Percentiles rank a stretch among this genome's conserved stretches.
Evolutionary conservation across 1,140 invertebrate genomes (phyloP).

Genomic region (Microplitis demolitor): DNA sequence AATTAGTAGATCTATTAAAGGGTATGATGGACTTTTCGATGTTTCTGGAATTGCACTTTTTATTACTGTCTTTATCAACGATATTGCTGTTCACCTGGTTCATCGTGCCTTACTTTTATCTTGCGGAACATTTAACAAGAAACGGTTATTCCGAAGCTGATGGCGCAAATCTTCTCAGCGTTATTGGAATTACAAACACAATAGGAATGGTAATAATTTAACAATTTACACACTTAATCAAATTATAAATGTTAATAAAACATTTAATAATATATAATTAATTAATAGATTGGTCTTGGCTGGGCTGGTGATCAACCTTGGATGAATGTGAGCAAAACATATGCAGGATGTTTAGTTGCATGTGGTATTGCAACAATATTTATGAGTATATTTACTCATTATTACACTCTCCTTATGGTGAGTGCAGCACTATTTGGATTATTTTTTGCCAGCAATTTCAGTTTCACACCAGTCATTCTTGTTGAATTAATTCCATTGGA

Average conservation of each 20-base stretch:
- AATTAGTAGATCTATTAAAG: conserved; percentile 71
- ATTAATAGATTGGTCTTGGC: conserved; percentile 76
- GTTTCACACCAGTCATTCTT: conserved; percentile 85
- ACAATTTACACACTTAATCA: conserved; percentile 35
- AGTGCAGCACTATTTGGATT: conserved; percentile 76
- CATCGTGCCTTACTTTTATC: conserved; percentile 88
- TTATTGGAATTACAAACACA: conserved; percentile 86
- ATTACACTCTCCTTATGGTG: conserved; percentile 65
- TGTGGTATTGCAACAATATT: conserved; percentile 75
- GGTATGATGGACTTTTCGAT: conserved; percentile 81
- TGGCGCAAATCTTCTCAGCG: conserved; percentile 76
- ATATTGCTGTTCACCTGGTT: conserved; percentile 88
- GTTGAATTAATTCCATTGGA: conserved; percentile 81
- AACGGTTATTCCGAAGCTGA: conserved; percentile 71
- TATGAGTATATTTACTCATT: conserved; percentile 72
- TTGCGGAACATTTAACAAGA: conserved; percentile 73
- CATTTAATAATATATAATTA: conserved; percentile 4
- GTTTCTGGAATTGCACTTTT: conserved; percentile 79
- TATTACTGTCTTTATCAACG: conserved; percentile 81
- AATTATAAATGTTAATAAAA: conserved; percentile 17
- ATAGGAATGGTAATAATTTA: conserved; percentile 82
- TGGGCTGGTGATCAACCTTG: conserved; percentile 88
- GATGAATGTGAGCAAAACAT: conserved; percentile 83
- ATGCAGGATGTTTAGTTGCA: conserved; percentile 75
- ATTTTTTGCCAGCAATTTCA: conserved; percentile 85